Evolutionary conservation across 2,113 vertebrate species (phyloP).

Genomic region (Raja brachyura): DNA sequence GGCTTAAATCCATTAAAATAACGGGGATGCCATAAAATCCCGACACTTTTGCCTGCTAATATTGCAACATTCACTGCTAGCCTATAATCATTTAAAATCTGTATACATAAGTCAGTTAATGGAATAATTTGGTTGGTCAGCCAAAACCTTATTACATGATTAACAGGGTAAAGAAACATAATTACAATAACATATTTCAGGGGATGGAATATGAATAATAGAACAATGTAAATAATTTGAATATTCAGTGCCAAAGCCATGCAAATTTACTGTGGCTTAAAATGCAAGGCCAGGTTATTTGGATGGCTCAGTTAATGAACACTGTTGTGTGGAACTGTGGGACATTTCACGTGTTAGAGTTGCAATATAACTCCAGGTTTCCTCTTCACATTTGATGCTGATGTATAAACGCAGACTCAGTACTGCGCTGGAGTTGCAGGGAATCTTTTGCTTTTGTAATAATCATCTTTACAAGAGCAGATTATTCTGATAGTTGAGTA

Average conservation of each 20-base stretch:
- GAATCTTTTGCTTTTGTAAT: background rate
- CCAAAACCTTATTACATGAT: background rate
- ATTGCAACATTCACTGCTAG: background rate
- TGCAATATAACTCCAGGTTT: background rate
- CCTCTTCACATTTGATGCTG: too few species aligned
- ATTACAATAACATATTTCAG: background rate
- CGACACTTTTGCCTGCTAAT: background rate
- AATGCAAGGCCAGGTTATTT: background rate
- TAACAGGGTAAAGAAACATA: slow-evolving; percentile 1
- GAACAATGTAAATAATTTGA: background rate
- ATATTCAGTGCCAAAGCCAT: background rate
- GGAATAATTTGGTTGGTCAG: background rate
- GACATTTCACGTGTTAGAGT: background rate
- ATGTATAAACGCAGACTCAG: background rate
- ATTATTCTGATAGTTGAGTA: background rate
- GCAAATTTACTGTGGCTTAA: background rate
- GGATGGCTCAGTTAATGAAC: background rate
- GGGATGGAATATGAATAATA: background rate
- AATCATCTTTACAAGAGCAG: background rate
- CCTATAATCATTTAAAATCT: slow-evolving; percentile 17
- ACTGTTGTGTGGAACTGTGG: background rate
- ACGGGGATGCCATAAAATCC: background rate
- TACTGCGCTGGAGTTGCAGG: background rate
- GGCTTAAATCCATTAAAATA: background rate
- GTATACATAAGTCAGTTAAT: background rate